Evolutionary conservation across 2,888 invertebrate species (phyloP), one percentile per base, ranked within the genome.

Genomic region (Lampropteryx suffumata): DNA sequence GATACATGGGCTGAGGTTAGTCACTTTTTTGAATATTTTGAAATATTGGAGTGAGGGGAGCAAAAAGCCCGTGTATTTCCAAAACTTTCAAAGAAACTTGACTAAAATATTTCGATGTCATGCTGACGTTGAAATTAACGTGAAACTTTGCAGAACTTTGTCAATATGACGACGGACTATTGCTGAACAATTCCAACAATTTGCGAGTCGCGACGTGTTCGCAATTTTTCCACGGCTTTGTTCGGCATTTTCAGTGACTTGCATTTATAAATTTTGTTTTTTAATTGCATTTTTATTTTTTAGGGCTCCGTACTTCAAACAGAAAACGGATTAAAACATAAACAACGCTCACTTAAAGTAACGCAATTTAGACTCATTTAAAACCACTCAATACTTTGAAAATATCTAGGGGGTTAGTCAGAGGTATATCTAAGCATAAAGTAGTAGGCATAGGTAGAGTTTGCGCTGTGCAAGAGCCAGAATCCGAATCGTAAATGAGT

Each of bases 141-240:
- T 66, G 63, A 67, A 67, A 76, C 79, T 61, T 57, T 42, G 46
- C 14, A 44, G 55, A 85, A 84, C 82, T 84, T 85, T 82, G 69
- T 67, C 81, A 85, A 85, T 84, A 84, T 82, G 69, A 69, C 67
- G 59, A 72, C 69, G 35, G 61, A 76, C 74, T 79, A 78, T 77
- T 70, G 67, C 59, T 65, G 73, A 84, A 82, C 79, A 84, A 84
- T 84, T 82, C 82, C 81, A 82, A 84, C 82, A 82, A 79, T 82
- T 76, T 71, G 61, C 60, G 69, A 73, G 30, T 7, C 30, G 21
- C 21, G 75, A 74, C 64, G 64, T 7, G 26, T 13, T 43, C 3
- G 26, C 12, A n/a, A 34, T 39, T 45, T 44, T 50, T 40, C 11
- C 3, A 29, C 17, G 7, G 37, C 11, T 30, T 36, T 42, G 32